phyloP scores from a whole-genome alignment of 2,888 invertebrate species.

The Latrodectus hesperus region DNA sequence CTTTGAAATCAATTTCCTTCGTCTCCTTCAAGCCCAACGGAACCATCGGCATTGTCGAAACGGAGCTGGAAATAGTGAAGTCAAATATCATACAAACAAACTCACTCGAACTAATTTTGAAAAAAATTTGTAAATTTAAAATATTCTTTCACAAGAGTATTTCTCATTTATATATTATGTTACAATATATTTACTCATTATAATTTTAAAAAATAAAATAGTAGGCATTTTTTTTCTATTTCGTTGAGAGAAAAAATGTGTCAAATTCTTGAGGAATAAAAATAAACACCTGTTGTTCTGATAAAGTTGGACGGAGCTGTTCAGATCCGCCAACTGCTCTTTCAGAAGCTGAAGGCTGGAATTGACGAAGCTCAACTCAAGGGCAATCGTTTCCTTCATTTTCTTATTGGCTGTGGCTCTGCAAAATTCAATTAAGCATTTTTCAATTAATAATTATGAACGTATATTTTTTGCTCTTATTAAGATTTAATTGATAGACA shows the following conservation, averaged over 20 bases:
- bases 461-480: too few species aligned
- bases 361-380: slow-evolving; percentile 96
- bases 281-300: slow-evolving; percentile 88
- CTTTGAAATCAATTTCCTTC: slow-evolving; percentile 91
- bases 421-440: slow-evolving; percentile 66
- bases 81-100: not conserved
- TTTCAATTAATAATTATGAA: too few species aligned
- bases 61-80: slow-evolving; percentile 80
- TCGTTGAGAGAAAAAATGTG: not conserved
- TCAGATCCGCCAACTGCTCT: slow-evolving; percentile 94
- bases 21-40: slow-evolving; percentile 97
- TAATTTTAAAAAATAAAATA: not conserved
- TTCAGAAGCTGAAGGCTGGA: slow-evolving; percentile 95
- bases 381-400: slow-evolving; percentile 91
- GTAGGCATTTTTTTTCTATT: too few species aligned
- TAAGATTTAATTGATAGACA: too few species aligned
- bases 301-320: slow-evolving; percentile 95
- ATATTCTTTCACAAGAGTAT: not conserved
- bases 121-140: not conserved
- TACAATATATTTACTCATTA: not conserved
- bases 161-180: not conserved
- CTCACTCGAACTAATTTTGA: not conserved
- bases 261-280: too few species aligned
- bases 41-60: slow-evolving; percentile 95
- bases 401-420: slow-evolving; percentile 94